Evolutionary conservation across 2,888 invertebrate genomes (phyloP).

Genomic region (Volucella inanis): DNA sequence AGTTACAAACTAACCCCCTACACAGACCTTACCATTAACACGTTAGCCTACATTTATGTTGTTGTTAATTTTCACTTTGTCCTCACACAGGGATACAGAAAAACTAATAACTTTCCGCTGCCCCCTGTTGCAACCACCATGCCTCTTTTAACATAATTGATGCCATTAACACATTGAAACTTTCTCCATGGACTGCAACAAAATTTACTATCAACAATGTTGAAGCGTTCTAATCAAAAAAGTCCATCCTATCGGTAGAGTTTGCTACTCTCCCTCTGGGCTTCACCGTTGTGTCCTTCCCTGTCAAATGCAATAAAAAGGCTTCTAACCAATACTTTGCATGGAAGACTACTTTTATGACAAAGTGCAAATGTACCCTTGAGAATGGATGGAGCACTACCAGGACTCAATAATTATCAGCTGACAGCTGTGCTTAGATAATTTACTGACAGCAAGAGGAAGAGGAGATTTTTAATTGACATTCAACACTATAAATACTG

Average conservation of each 20-base stretch:
- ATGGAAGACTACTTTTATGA: constrained; percentile 8
- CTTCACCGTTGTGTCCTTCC: constrained; percentile 3
- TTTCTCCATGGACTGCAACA: constrained; percentile 11
- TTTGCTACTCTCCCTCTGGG: neutral
- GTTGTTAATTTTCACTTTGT: too few species aligned
- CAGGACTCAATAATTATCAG: constrained; percentile 40
- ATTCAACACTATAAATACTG: neutral
- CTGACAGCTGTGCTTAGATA: constrained; percentile 47
- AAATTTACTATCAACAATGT: constrained; percentile 22
- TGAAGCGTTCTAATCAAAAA: constrained; percentile 17
- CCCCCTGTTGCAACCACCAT: neutral
- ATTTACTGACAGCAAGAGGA: constrained; percentile 16
- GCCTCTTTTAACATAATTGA: neutral
- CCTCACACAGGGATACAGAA: neutral
- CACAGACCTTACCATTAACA: too few species aligned
- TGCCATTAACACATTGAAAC: constrained; percentile 2
- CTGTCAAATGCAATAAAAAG: constrained; percentile 33
- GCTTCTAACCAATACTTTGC: neutral
- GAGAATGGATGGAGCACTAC: constrained; percentile 15
- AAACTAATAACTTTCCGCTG: neutral
- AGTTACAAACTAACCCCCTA: too few species aligned
- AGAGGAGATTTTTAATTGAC: neutral
- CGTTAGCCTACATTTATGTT: too few species aligned
- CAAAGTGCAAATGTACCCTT: constrained; percentile 3
- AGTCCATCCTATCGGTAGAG: constrained; percentile 11